phyloP scores from a whole-genome alignment of 1,140 invertebrate species.

The Bilobella aurantiaca region DNA sequence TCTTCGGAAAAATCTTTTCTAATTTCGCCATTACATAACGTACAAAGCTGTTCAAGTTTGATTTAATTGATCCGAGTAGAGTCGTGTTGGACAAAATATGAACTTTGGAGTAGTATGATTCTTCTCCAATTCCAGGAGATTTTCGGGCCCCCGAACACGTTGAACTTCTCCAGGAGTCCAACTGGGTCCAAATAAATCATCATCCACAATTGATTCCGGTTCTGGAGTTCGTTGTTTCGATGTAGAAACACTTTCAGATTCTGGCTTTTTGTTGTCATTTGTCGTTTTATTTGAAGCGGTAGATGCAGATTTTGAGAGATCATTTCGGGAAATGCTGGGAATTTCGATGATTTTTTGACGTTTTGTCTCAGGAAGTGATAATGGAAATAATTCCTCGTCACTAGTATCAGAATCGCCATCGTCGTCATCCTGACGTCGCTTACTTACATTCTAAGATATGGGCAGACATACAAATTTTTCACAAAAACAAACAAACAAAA shows the following conservation, averaged over 20 bases:
- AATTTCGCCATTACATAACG: slow-evolving; percentile 15
- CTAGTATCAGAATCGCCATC: no score
- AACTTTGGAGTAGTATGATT: no score
- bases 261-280: not conserved
- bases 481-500: no score
- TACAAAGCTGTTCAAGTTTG: slow-evolving; percentile 16
- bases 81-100: slow-evolving; percentile 27
- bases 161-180: not conserved
- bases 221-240: not conserved
- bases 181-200: not conserved
- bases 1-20: slow-evolving; percentile 11
- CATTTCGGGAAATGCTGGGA: not conserved
- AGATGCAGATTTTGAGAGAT: not conserved
- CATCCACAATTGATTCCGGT: not conserved
- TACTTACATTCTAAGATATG: not conserved
- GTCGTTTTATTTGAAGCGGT: not conserved
- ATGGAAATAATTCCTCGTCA: not conserved
- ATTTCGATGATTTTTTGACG: not conserved
- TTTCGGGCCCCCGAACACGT: not conserved
- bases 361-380: not conserved
- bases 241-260: not conserved
- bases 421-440: not conserved
- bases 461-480: not conserved
- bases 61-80: slow-evolving; percentile 6
- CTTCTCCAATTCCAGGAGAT: not conserved